Conservation (phyloP, 1,140 invertebrate genomes). For the Anastrepha obliqua region DNA sequence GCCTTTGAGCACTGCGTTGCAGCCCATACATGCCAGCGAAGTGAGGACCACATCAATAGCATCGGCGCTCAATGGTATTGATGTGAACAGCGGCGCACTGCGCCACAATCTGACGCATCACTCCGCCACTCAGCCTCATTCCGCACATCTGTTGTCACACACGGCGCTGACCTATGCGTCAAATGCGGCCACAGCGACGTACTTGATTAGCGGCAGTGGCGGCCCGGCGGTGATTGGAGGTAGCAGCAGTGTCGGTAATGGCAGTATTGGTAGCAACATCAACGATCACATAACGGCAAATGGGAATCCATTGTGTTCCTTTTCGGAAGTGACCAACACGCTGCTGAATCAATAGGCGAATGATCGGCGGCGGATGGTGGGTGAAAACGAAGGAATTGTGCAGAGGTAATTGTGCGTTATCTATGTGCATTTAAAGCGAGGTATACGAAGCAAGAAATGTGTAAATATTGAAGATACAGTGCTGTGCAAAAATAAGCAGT, state of each 20-base stretch:
- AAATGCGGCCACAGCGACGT: conserved; percentile 56
- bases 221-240: conserved; percentile 64
- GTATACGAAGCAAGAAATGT: too few species aligned
- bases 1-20: conserved; percentile 69
- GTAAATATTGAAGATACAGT: too few species aligned
- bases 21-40: conserved; percentile 58
- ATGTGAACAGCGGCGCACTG: not conserved
- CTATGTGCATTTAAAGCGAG: too few species aligned
- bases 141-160: conserved; percentile 72
- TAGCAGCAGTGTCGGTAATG: conserved; percentile 73
- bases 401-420: too few species aligned
- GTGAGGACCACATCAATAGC: not conserved
- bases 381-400: too few species aligned
- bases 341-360: conserved; percentile 80
- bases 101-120: conserved; percentile 70
- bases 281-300: conserved; percentile 73
- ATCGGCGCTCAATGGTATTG: not conserved
- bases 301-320: conserved; percentile 87
- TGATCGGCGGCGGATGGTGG: not conserved
- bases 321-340: conserved; percentile 89
- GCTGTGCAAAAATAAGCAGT: too few species aligned
- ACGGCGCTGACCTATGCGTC: conserved; percentile 71
- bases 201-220: conserved; percentile 53
- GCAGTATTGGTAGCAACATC: conserved; percentile 56
- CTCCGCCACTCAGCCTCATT: conserved; percentile 72